phyloP scores from a whole-genome alignment of 2,888 invertebrate genomes.

The Melinopterus prodromus region DNA sequence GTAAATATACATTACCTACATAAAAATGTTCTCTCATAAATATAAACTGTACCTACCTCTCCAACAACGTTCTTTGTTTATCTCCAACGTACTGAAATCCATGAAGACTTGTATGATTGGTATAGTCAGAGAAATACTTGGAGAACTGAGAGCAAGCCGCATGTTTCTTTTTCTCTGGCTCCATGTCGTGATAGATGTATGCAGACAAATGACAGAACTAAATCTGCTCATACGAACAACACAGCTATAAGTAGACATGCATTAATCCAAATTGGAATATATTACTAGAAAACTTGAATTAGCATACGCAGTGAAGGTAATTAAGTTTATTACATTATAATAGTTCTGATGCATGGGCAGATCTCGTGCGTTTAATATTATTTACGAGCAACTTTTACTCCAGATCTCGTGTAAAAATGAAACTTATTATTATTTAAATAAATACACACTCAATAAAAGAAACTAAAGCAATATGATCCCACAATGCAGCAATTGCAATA shows the following conservation, averaged over 20 bases:
- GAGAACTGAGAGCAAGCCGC: background rate
- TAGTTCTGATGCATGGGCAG: too few species aligned
- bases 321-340: too few species aligned
- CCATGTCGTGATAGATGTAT: background rate
- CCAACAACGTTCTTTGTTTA: background rate
- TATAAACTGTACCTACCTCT: background rate
- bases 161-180: background rate
- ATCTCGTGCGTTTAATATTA: too few species aligned
- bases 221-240: background rate
- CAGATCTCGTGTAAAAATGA: too few species aligned
- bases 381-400: too few species aligned
- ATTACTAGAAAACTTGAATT: background rate
- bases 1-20: too few species aligned
- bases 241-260: background rate
- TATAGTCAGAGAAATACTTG: background rate
- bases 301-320: too few species aligned
- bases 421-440: too few species aligned
- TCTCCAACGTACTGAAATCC: background rate
- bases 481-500: too few species aligned
- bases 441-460: too few species aligned
- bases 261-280: background rate
- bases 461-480: too few species aligned
- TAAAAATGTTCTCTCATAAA: background rate
- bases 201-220: background rate
- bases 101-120: background rate